A percentile compares a stretch with the other conserved stretches of the same genome.
Conservation (phyloP, 2,888 invertebrate genomes). For the Carterocephalus palaemon region DNA sequence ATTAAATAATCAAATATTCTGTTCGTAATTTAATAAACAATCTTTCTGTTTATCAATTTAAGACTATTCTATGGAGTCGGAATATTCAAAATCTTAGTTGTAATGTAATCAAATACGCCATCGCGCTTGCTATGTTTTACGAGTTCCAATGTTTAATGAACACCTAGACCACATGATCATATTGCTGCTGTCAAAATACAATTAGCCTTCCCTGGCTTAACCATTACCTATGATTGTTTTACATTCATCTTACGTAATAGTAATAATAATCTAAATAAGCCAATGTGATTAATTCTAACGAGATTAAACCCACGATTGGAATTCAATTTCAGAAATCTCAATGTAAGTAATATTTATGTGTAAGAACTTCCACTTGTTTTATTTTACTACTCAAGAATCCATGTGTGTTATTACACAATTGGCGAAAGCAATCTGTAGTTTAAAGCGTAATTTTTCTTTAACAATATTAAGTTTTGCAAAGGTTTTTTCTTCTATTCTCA, state of each 20-base stretch:
- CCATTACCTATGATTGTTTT: slow-evolving; percentile 25
- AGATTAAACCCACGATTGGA: slow-evolving; percentile 17
- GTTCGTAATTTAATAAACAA: too few relatives aligned
- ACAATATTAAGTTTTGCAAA: too few relatives aligned
- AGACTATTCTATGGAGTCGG: too few relatives aligned
- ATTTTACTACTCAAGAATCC: slow-evolving; percentile 17
- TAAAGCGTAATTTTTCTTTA: too few relatives aligned
- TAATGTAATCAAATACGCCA: too few relatives aligned
- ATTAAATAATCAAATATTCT: too few relatives aligned
- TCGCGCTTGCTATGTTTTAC: too few relatives aligned
- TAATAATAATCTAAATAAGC: slow-evolving; percentile 20
- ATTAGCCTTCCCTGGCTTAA: slow-evolving; percentile 32
- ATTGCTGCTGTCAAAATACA: slow-evolving; percentile 19
- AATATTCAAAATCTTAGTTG: too few relatives aligned
- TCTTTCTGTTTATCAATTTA: too few relatives aligned
- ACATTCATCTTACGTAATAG: slow-evolving; percentile 21
- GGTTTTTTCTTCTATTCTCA: too few relatives aligned
- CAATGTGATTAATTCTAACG: slow-evolving; percentile 22
- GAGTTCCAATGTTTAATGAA: slow-evolving; percentile 8
- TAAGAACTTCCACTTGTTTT: slow-evolving; percentile 15
- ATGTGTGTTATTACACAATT: too few relatives aligned
- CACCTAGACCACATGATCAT: slow-evolving; percentile 11
- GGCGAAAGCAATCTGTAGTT: too few relatives aligned
- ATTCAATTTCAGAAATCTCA: slow-evolving; percentile 21
- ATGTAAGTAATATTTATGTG: slow-evolving; percentile 19